Evolutionary conservation across 2,888 invertebrate genomes (phyloP).

Genomic region (Tuberolachnus salignus): DNA sequence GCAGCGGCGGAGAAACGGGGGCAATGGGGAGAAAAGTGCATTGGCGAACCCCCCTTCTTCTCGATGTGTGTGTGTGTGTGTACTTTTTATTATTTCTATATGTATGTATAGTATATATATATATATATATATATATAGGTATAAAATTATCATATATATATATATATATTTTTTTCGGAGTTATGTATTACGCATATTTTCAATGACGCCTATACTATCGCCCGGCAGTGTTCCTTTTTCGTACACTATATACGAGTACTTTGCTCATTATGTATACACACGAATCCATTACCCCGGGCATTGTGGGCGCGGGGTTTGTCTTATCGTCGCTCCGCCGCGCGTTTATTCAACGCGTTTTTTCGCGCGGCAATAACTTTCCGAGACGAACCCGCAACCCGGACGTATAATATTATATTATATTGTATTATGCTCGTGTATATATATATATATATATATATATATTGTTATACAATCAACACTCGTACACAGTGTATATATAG

Average conservation of each 20-base stretch:
- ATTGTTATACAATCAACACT: too few relatives aligned
- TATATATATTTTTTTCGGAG: constrained; percentile 9
- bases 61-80: background rate
- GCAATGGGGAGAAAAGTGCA: constrained; percentile 20
- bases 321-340: constrained; percentile 52
- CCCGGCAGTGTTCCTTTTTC: constrained; percentile 22
- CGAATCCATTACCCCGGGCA: constrained; percentile 55
- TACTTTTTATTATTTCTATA: background rate
- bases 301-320: constrained; percentile 48
- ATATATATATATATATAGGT: background rate
- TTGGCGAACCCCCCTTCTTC: constrained; percentile 25
- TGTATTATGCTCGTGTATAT: too few relatives aligned
- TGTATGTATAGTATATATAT: background rate
- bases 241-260: background rate
- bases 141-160: background rate
- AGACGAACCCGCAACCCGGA: constrained; percentile 25
- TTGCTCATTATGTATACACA: constrained; percentile 56
- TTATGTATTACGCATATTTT: constrained; percentile 41
- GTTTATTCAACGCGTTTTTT: constrained; percentile 55
- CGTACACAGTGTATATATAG: background rate
- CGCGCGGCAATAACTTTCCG: constrained; percentile 49
- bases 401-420: too few relatives aligned
- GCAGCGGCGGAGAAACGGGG: background rate
- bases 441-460: too few relatives aligned
- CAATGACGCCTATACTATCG: constrained; percentile 19